Evolutionary conservation across 2,113 vertebrate genomes (phyloP), one percentile per base, ranked within the genome.

Genomic region (Eurypyga helias): DNA sequence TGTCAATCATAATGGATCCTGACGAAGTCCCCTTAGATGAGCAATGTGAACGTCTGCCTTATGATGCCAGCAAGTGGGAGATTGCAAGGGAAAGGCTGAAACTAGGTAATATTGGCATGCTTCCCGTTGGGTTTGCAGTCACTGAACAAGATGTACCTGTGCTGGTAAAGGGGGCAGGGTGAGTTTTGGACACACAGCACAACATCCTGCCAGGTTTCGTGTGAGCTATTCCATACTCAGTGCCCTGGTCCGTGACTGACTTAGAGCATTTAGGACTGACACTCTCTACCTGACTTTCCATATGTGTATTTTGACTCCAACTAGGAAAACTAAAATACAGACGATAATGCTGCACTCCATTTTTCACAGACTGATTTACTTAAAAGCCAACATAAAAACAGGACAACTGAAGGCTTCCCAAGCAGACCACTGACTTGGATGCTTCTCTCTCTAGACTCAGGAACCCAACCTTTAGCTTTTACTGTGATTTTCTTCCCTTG

Each of bases 61-160:
- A 99, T 4, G 99, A 99, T 75, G 98, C 98, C 91, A 99, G 97
- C 98, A 99, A 99, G 92, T 99, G 99, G 99, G 99, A 99, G 97
- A 99, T 99, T 79, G 99, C 99, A 23, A 98, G 99, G 19, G 99
- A 99, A 94, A 98, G 98, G 62, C 99, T 99, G 54, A 99, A 99
- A 97, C 96, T 99, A 94, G 99, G 99, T 99, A 98, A 91, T 28
- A 64, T 5, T 81, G 23, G 23, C 28, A 23, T 14, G 5, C 7
- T 54, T 82, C 9, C 5, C 0, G 0, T 20, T 13, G 55, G 41
- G 24, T 64, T 92, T 60, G 67, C 26, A 23, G 11, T 58, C 52
- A n/a, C 5, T 55, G 61, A 71, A 26, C 13, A 13, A 82, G 25
- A 38, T 24, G 24, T 29, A 23, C 8, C 31, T 76, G 20, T 45